Conservation (phyloP, 2,113 vertebrate species). For the Prionailurus bengalensis region DNA sequence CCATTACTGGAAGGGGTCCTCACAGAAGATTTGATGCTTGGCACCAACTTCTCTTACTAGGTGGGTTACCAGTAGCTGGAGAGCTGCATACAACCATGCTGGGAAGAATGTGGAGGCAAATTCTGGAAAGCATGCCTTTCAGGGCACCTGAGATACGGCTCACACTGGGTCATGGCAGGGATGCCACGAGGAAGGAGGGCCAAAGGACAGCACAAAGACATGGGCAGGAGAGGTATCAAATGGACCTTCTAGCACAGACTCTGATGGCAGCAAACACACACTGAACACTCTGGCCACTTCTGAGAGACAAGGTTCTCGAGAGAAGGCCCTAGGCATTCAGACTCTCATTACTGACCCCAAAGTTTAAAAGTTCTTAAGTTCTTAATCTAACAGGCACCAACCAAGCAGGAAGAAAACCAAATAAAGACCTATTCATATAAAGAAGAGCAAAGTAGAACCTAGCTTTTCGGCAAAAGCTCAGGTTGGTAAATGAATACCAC, state of each 20-base stretch:
- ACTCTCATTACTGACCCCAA: background rate
- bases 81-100: background rate
- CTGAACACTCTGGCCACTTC: background rate
- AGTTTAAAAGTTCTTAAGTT: background rate
- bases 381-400: background rate
- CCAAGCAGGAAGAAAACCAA: conserved; percentile 51
- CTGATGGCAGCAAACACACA: background rate
- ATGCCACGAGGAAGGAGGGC: background rate
- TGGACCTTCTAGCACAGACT: background rate
- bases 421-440: conserved; percentile 59
- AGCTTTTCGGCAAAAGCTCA: conserved; percentile 54
- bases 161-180: background rate
- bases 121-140: background rate
- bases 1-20: background rate
- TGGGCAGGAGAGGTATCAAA: background rate
- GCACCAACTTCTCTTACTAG: background rate
- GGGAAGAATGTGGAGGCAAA: background rate
- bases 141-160: background rate
- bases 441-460: conserved; percentile 38
- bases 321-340: background rate
- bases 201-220: background rate
- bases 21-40: background rate
- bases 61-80: background rate
- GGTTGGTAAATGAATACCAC: conserved; percentile 64
- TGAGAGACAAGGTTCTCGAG: background rate